These are phyloP conservation scores for Conger conger DNA, from an alignment of 2,113 vertebrate species.

Conservation along the genomic window DNA sequence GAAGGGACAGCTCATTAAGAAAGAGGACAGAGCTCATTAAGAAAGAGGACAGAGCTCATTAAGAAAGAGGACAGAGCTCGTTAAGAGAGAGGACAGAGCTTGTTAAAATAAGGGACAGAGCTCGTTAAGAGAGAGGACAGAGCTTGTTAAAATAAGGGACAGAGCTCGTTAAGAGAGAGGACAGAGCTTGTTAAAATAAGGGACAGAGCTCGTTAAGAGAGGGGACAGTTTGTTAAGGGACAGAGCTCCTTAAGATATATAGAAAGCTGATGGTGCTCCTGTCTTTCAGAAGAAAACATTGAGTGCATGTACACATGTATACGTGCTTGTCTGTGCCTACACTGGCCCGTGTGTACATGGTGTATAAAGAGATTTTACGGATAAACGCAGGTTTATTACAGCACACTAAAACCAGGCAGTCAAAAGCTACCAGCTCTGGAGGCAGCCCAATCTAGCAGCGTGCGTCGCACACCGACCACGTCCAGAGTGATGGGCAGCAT, in stretches of 20 bases:
- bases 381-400: not conserved
- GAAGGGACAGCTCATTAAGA: too few relatives aligned
- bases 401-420: not conserved
- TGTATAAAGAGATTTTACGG: not conserved
- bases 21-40: too few relatives aligned
- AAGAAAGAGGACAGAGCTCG: too few relatives aligned
- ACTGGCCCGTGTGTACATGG: not conserved
- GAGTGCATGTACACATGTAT: not conserved
- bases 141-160: too few relatives aligned
- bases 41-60: too few relatives aligned
- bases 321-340: not conserved
- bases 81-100: too few relatives aligned
- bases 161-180: too few relatives aligned
- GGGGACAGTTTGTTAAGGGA: too few relatives aligned
- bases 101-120: too few relatives aligned
- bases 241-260: not conserved
- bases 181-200: too few relatives aligned
- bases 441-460: not conserved
- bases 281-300: not conserved
- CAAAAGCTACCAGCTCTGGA: not conserved
- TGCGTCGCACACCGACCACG: not conserved
- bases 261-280: not conserved
- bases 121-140: too few relatives aligned
- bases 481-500: not conserved
- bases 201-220: too few relatives aligned